Percentiles rank a stretch among this genome's conserved stretches.
Conservation (phyloP, 2,797 vertebrate species). For the Balearica regulorum region DNA sequence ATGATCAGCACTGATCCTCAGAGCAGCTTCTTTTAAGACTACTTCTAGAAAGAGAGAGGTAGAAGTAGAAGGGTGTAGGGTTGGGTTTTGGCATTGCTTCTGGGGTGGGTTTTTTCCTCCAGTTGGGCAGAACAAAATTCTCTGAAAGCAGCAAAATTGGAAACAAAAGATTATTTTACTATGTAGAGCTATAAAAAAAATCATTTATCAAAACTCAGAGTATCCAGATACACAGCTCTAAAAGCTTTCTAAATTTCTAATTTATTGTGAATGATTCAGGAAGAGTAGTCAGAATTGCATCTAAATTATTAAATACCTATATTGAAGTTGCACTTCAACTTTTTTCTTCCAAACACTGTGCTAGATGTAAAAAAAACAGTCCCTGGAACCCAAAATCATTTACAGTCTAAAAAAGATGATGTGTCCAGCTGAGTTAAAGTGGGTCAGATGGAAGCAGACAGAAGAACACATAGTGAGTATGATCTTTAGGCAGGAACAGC, state of each 20-base stretch:
- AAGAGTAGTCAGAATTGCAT: not conserved
- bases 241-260: not conserved
- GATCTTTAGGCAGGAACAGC: not conserved
- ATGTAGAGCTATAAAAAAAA: not conserved
- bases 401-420: not conserved
- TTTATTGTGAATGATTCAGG: not conserved
- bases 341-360: not conserved
- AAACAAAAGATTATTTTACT: not conserved
- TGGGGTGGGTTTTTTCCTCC: not conserved
- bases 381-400: not conserved
- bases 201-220: not conserved
- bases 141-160: not conserved
- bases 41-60: not conserved
- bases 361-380: not conserved
- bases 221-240: not conserved
- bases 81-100: not conserved
- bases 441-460: not conserved
- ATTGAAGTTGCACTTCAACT: not conserved
- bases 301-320: not conserved
- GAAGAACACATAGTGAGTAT: not conserved
- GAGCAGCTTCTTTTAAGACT: not conserved
- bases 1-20: not conserved
- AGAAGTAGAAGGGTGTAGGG: not conserved
- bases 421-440: not conserved
- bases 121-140: not conserved